These are phyloP conservation scores for Bhutanitis thaidina DNA, from an alignment of 2,888 invertebrate species.

Conservation along the genomic window DNA sequence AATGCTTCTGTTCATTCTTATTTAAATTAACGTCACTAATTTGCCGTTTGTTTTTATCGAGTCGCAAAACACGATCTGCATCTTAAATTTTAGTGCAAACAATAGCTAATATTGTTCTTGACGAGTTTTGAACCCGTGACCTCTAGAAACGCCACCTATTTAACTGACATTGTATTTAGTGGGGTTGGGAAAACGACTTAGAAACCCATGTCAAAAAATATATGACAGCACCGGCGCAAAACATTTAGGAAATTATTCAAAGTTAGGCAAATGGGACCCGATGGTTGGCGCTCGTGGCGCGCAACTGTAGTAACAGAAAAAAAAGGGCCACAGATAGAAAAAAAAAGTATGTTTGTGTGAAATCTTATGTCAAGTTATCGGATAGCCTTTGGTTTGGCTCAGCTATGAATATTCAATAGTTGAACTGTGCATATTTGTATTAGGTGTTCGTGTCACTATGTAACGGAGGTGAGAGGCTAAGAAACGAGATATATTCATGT, in stretches of 20 bases:
- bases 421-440: conserved; percentile 31
- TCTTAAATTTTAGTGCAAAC: conserved; percentile 20
- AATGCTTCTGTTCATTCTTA: not conserved
- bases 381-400: conserved; percentile 45
- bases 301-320: conserved; percentile 31
- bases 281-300: conserved; percentile 35
- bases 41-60: conserved; percentile 8
- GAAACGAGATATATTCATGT: conserved; percentile 23
- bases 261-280: conserved; percentile 37
- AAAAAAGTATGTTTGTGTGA: conserved; percentile 64
- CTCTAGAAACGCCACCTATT: conserved; percentile 14
- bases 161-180: conserved; percentile 12
- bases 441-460: conserved; percentile 30
- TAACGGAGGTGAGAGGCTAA: conserved; percentile 39
- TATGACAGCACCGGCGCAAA: conserved; percentile 28
- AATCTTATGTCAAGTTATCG: conserved; percentile 72
- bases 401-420: conserved; percentile 67
- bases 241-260: conserved; percentile 41
- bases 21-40: conserved; percentile 13
- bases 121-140: conserved; percentile 24
- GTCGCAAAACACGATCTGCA: conserved; percentile 4
- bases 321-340: conserved; percentile 38
- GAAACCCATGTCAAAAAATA: conserved; percentile 28
- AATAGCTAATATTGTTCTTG: conserved; percentile 17
- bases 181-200: conserved; percentile 24